phyloP scores from a whole-genome alignment of 2,113 vertebrate species.

The cat (Felis catus) region DNA sequence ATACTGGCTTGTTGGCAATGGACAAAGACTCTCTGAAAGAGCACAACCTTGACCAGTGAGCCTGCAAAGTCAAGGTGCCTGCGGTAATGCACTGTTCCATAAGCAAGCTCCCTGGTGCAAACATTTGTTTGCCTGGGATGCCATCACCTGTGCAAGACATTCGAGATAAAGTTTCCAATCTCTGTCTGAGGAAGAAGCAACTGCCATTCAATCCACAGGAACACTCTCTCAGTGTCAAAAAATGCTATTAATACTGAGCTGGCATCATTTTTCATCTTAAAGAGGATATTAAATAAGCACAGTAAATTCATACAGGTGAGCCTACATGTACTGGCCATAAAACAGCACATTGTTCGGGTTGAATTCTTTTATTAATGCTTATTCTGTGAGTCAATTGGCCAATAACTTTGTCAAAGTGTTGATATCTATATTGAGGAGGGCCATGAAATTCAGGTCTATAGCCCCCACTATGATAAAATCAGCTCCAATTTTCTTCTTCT shows the following conservation, averaged over 20 bases:
- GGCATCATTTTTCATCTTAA: conserved; percentile 85
- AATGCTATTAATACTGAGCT: conserved; percentile 81
- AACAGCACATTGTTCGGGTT: conserved; percentile 82
- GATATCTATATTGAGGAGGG: conserved; percentile 73
- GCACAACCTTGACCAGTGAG: conserved; percentile 57
- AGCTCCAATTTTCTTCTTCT: conserved; percentile 39
- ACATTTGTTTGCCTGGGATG: background rate
- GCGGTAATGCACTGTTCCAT: conserved; percentile 44
- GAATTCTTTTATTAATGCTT: conserved; percentile 85
- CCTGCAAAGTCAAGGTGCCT: conserved; percentile 52
- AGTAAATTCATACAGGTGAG: conserved; percentile 83
- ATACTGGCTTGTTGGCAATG: conserved; percentile 38
- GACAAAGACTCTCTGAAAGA: conserved; percentile 52
- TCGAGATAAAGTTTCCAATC: conserved; percentile 78
- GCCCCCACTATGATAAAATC: background rate
- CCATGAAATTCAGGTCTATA: conserved; percentile 66
- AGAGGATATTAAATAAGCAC: conserved; percentile 85
- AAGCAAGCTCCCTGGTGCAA: conserved; percentile 45
- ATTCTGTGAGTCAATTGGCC: conserved; percentile 82
- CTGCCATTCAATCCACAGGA: conserved; percentile 81
- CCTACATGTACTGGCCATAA: conserved; percentile 79
- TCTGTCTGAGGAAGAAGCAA: conserved; percentile 78
- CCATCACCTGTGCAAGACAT: conserved; percentile 70
- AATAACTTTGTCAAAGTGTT: conserved; percentile 81
- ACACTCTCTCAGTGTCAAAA: conserved; percentile 84